Evolutionary conservation across 2,888 invertebrate genomes (phyloP).

Genomic region (Orthosia gracilis): DNA sequence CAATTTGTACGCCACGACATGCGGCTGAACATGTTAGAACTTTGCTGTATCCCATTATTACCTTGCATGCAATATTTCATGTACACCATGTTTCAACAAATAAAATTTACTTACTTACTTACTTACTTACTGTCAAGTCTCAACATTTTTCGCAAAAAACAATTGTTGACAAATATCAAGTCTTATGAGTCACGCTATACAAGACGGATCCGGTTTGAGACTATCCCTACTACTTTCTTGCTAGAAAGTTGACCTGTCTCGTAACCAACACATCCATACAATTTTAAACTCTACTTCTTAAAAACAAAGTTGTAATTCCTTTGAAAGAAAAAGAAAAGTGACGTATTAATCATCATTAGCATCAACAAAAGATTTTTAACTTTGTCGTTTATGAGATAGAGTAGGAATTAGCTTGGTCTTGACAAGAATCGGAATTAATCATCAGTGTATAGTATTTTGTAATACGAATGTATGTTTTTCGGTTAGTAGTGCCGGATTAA

Average conservation of each 20-base stretch:
- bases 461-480: slow-evolving; percentile 81
- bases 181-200: slow-evolving; percentile 62
- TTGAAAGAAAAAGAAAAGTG: slow-evolving; percentile 6
- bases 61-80: no score
- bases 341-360: slow-evolving; percentile 22
- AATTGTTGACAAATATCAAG: slow-evolving; percentile 70
- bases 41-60: no score
- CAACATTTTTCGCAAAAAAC: slow-evolving; percentile 36
- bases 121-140: not conserved
- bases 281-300: slow-evolving; percentile 41
- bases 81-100: no score
- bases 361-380: slow-evolving; percentile 36
- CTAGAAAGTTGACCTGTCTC: slow-evolving; percentile 75
- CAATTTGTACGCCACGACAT: no score
- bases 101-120: no score
- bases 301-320: slow-evolving; percentile 35
- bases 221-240: slow-evolving; percentile 75
- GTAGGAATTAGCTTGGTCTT: slow-evolving; percentile 40
- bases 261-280: not conserved
- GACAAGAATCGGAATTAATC: slow-evolving; percentile 65
- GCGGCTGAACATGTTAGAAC: no score
- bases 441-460: slow-evolving; percentile 75
- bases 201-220: slow-evolving; percentile 74
- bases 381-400: slow-evolving; percentile 16
- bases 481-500: slow-evolving; percentile 80